A percentile compares a stretch with the other conserved stretches of the same genome.
These are phyloP conservation scores for Pyxicephalus adspersus DNA, from an alignment of 2,113 vertebrate species.

Conservation along the genomic window DNA sequence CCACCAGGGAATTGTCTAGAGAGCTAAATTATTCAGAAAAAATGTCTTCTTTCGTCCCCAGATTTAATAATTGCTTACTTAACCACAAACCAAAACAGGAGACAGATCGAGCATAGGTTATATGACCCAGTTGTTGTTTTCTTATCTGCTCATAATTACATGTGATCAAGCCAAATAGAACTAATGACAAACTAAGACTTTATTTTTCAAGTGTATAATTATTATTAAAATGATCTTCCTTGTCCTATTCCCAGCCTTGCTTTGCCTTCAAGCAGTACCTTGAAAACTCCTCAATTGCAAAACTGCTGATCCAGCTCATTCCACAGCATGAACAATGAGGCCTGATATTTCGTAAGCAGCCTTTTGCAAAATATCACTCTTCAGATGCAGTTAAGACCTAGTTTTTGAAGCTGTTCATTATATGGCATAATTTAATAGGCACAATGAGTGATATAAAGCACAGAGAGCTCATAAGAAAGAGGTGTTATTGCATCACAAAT, in stretches of 20 bases:
- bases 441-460: too few relatives aligned
- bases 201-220: slow-evolving; percentile 28
- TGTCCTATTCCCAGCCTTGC: slow-evolving; percentile 1
- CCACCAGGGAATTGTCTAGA: not conserved
- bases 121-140: not conserved
- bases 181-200: not conserved
- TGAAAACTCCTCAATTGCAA: slow-evolving; percentile 3
- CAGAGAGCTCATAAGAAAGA: too few relatives aligned
- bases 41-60: slow-evolving; percentile 5
- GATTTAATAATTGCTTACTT: slow-evolving; percentile 13
- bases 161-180: slow-evolving; percentile 8
- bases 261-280: slow-evolving; percentile 19
- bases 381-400: not conserved
- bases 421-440: too few relatives aligned
- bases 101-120: slow-evolving; percentile 3
- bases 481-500: too few relatives aligned
- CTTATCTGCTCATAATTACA: slow-evolving; percentile 15
- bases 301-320: slow-evolving; percentile 16
- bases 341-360: not conserved
- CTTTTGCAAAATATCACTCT: not conserved
- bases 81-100: slow-evolving; percentile 8
- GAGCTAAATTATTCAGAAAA: not conserved
- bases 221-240: slow-evolving; percentile 1
- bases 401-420: slow-evolving; percentile 19
- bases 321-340: slow-evolving; percentile 1